phyloP scores from a whole-genome alignment of 2,888 invertebrate species.

The Hylaea fasciaria region DNA sequence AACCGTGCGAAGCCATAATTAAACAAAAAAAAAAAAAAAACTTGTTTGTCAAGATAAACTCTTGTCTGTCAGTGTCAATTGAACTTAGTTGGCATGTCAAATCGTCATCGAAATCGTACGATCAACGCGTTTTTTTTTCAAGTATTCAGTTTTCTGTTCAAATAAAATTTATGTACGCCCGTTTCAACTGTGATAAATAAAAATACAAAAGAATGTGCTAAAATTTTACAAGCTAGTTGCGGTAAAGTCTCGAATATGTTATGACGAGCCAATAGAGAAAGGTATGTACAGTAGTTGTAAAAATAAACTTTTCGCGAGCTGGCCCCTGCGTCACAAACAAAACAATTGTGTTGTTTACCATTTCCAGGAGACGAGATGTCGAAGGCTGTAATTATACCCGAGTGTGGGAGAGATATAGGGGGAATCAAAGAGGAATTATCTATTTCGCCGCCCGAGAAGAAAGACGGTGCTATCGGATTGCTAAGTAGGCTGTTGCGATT shows the following conservation, averaged over 20 bases:
- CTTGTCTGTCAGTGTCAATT: no score
- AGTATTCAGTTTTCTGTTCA: constrained; percentile 64
- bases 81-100: no score
- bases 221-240: constrained; percentile 43
- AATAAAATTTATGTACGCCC: constrained; percentile 54
- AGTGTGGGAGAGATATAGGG: constrained; percentile 71
- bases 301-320: constrained; percentile 67
- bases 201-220: constrained; percentile 53
- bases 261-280: constrained; percentile 62
- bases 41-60: no score
- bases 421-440: constrained; percentile 72
- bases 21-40: no score
- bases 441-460: constrained; percentile 70
- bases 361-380: constrained; percentile 74
- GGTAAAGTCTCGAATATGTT: constrained; percentile 59
- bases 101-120: constrained; percentile 45
- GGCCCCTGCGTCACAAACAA: constrained; percentile 78
- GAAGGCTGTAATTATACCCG: constrained; percentile 75
- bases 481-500: constrained; percentile 73
- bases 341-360: constrained; percentile 74
- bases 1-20: no score
- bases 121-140: constrained; percentile 57
- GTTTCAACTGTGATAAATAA: constrained; percentile 47
- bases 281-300: constrained; percentile 62
- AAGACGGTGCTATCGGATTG: constrained; percentile 71